Base-by-base conservation (phyloP, 2,888 invertebrate species). In the Ormia ochracea region DNA sequence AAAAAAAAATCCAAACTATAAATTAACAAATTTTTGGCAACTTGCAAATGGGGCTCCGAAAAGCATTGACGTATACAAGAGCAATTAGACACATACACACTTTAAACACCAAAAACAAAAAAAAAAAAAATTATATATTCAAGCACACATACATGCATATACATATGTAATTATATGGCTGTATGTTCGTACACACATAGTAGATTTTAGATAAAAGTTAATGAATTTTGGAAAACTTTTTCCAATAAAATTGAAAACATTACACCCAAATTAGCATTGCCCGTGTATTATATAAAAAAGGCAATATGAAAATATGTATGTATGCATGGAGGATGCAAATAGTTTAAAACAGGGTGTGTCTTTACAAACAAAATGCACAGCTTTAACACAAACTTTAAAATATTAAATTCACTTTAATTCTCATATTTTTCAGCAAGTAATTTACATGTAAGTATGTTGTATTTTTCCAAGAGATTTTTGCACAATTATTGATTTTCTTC, bases 311-410 rank as follows among this genome's bases (percentile, higher is more conserved):
- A 50, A 48, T 9, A 31, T 54, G 17, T 52, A 14, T 28, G 7
- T 50, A 28, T 61, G 21, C 14, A 56, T 31, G 17, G 7, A 5
- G 5, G 28, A 33, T 50, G 50, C n/a, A 56, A 58, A 48, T 48
- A 38, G 14, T 17, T 26, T 50, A 38, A 76, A 70, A 76, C 79
- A 76, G 79, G 79, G 79, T 80, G 79, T 80, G 79, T 76, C 79
- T 65, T 43, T 19, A 28, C 41, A 26, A 52, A 17, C 14, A 65
- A 52, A 28, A 50, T 52, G 28, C 38, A 41, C 65, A 50, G 38
- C 36, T 17, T 31, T 12, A 45, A 21, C 61, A 61, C 59, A 41
- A 43, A 43, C 26, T 33, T 28, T 31, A 43, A 19, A 9, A 38
- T 0, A 36, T 36, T 36, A 6, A 36, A 23, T 31, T 61, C 48